Conservation (phyloP, 2,113 vertebrate species). For the Potamarius usumacintae region DNA sequence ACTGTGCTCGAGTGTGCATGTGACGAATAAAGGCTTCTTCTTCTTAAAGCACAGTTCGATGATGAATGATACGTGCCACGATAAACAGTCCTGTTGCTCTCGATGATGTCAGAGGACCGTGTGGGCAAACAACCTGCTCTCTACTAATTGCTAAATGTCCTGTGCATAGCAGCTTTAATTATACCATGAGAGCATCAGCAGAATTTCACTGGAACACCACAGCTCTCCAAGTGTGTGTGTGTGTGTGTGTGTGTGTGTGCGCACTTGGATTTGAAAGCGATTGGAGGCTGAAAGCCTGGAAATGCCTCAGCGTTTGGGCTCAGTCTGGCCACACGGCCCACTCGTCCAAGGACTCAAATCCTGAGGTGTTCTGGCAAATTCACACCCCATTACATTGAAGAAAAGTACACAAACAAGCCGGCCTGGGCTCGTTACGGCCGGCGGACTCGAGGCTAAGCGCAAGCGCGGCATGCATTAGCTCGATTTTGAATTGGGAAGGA, state of each 20-base stretch:
- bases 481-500: not conserved
- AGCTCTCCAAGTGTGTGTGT: conserved; percentile 1
- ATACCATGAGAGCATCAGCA: conserved; percentile 27
- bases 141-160: conserved; percentile 34
- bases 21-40: too few relatives aligned
- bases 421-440: conserved; percentile 22
- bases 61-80: conserved; percentile 4
- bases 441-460: not conserved
- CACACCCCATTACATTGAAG: conserved; percentile 44
- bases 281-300: not conserved
- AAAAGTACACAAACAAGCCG: conserved; percentile 46
- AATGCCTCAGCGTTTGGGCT: conserved; percentile 11
- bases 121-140: conserved; percentile 32
- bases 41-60: not conserved
- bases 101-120: conserved; percentile 9
- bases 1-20: too few relatives aligned
- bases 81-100: conserved; percentile 13
- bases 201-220: conserved; percentile 15
- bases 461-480: not conserved
- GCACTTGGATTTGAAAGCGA: conserved; percentile 4
- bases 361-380: conserved; percentile 47
- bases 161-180: conserved; percentile 32
- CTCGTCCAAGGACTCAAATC: conserved; percentile 27
- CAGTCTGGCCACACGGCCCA: not conserved
- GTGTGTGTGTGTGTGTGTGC: not conserved